Evolutionary conservation across 2,797 vertebrate genomes (phyloP).

Genomic region (Philypnodon macrostomus): DNA sequence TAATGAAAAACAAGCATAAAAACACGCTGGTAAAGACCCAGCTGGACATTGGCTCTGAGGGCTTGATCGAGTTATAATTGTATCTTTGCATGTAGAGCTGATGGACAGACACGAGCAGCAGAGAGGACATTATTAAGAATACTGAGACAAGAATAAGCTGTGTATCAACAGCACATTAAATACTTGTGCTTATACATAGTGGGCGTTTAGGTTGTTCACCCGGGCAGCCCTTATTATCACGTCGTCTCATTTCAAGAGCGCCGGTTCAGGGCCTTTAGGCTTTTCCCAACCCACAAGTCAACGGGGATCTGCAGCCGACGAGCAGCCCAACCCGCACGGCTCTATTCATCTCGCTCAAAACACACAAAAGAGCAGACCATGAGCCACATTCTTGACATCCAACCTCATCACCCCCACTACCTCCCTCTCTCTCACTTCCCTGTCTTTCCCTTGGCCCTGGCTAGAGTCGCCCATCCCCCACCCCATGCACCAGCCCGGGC

Average conservation of each 20-base stretch:
- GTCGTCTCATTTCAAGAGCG: conserved; percentile 59
- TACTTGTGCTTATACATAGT: conserved; percentile 55
- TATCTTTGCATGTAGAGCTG: conserved; percentile 11
- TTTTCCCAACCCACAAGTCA: conserved; percentile 62
- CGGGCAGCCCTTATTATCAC: conserved; percentile 56
- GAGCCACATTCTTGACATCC: conserved; percentile 82
- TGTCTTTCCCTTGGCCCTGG: conserved; percentile 48
- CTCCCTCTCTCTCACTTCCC: conserved; percentile 3
- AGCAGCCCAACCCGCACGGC: conserved; percentile 62
- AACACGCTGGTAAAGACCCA: no score
- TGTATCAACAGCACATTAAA: conserved; percentile 51
- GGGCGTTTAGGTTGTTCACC: conserved; percentile 62
- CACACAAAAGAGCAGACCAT: conserved; percentile 79
- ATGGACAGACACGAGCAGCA: conserved; percentile 27
- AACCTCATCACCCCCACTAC: conserved; percentile 71
- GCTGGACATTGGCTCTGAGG: no score
- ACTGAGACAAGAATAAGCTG: conserved; percentile 39
- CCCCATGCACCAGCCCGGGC: conserved; percentile 51
- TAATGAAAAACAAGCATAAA: no score
- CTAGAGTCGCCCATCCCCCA: conserved; percentile 68
- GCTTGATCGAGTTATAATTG: no score
- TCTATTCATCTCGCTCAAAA: conserved; percentile 74
- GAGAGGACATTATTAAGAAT: conserved; percentile 42
- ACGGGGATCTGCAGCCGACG: conserved; percentile 51
- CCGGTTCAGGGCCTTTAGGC: conserved; percentile 59